Conservation (phyloP, 2,888 invertebrate species). For the Tineola bisselliella region DNA sequence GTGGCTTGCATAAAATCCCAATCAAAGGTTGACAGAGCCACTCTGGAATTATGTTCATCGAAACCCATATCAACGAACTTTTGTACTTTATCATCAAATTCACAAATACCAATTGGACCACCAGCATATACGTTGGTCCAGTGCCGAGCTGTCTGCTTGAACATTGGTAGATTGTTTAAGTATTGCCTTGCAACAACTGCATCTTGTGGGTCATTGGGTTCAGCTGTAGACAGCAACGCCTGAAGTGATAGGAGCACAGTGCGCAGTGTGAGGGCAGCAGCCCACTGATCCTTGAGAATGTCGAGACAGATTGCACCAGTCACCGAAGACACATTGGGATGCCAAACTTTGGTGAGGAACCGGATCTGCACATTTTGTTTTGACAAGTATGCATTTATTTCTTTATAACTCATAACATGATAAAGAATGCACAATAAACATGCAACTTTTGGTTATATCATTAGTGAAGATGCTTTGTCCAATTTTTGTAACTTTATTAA, state of each 20-base stretch:
- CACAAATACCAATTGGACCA: conserved; percentile 69
- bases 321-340: conserved; percentile 99
- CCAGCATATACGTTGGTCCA: conserved; percentile 97
- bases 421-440: neutral
- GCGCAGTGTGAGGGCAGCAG: conserved; percentile 97
- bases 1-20: conserved; percentile 95
- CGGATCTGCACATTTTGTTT: conserved; percentile 90
- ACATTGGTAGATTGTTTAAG: conserved; percentile 87
- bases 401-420: conserved; percentile 11
- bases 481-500: no score
- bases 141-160: conserved; percentile 90
- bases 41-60: conserved; percentile 86
- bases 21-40: conserved; percentile 89
- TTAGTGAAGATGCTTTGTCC: no score
- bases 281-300: conserved; percentile 98
- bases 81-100: conserved; percentile 88
- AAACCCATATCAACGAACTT: conserved; percentile 95
- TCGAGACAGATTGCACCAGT: conserved; percentile 99
- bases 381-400: no score
- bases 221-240: conserved; percentile 91
- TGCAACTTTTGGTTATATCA: no score
- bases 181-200: conserved; percentile 98
- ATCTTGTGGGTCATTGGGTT: conserved; percentile 94
- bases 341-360: conserved; percentile 98
- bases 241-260: conserved; percentile 96